Base-by-base conservation (phyloP, 1,140 invertebrate genomes). In the Cyclargus thomasi region DNA sequence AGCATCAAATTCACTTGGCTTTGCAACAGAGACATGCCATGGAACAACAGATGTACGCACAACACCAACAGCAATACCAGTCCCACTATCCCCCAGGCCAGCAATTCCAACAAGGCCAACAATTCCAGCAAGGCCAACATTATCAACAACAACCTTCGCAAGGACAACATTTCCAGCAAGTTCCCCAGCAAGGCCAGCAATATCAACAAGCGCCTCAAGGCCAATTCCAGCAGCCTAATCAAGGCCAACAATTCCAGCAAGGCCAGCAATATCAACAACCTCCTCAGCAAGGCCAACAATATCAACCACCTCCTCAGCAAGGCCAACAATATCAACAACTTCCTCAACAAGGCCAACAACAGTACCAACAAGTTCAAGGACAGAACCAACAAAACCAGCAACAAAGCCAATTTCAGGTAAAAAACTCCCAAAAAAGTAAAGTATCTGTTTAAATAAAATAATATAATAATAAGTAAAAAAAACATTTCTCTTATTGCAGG, bases 1-100 rank as follows among this genome's bases (percentile, higher is more conserved):
- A 85, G 22, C 82, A 85, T 59, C 83, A 87, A 73, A 78, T 89
- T 16, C 76, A 87, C 17, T 81, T 83, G 59, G 83, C 83, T 0
- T 65, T 73, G 2, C 78, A 83, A 47, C 75, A 84, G 62, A 75
- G 73, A 21, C 71, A 73, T 8, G 72, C 76, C 0, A 78, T 77
- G 35, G 77, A 81, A 35, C 76, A 79, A 29, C 77, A 81, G 35
- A 75, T 75, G 62, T 74, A 77, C 23, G 67, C 69, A 18, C 39
- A 47, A 47, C 67, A 70, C 16, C 72, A 71, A 62, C 73, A 66
- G 14, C 78, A 77, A 53, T 67, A 73, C n/a, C 74, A 74, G 20
- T 20, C 55, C 1, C 72, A 74, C 18, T 75, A 82, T 47, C 79
- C 71, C 0, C 74, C 70, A 59, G 73, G 74, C 2, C 76, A 75